Conservation (phyloP, 2,797 vertebrate species). For the Balearica regulorum region DNA sequence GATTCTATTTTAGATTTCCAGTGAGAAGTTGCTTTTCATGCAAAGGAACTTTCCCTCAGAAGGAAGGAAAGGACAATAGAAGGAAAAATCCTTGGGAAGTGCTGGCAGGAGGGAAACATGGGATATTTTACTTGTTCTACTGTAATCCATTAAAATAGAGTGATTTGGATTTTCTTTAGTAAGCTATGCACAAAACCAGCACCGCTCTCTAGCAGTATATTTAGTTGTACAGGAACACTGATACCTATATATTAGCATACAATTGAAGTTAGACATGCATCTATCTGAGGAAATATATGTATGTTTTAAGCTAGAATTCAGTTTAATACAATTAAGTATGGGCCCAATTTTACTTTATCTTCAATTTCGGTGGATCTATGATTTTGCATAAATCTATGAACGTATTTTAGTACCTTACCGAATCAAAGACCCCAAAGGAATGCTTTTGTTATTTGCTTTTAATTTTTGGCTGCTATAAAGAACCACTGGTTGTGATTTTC, state of each 20-base stretch:
- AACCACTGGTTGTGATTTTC: background rate
- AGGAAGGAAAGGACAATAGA: background rate
- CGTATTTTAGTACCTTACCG: background rate
- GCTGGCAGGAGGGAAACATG: background rate
- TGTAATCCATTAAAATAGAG: background rate
- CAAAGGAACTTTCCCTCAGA: background rate
- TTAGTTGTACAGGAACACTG: background rate
- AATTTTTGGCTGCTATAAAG: background rate
- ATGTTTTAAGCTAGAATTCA: background rate
- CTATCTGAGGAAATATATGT: background rate
- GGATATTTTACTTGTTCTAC: background rate
- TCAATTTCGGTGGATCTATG: background rate
- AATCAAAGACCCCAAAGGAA: background rate
- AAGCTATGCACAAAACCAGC: background rate
- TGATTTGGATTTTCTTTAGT: background rate
- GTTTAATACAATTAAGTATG: background rate
- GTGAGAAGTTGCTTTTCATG: background rate
- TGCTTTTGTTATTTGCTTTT: constrained; percentile 40
- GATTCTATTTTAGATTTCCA: background rate
- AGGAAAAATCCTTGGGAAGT: background rate
- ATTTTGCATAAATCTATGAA: background rate
- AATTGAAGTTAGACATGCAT: background rate
- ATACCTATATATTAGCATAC: background rate
- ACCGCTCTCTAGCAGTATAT: background rate
- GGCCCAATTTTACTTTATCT: background rate